These are phyloP conservation scores for Aspidiotus rigidus DNA, from an alignment of 2,888 invertebrate genomes.

Conservation along the genomic window DNA sequence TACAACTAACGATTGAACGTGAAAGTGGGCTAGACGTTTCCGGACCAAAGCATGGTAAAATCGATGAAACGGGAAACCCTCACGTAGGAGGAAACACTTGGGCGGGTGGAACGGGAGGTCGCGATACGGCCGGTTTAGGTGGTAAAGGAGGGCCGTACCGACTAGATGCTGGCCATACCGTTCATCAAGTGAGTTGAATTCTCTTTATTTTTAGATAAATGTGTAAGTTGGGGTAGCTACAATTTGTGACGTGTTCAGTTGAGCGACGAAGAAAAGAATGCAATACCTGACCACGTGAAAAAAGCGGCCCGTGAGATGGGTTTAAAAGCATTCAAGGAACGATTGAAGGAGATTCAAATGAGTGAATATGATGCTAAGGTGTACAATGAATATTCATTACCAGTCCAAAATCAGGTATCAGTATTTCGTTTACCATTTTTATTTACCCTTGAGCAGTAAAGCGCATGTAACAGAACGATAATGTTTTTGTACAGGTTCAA, in stretches of 20 bases:
- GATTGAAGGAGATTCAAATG: slow-evolving; percentile 86
- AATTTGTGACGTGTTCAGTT: slow-evolving; percentile 45
- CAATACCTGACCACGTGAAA: slow-evolving; percentile 80
- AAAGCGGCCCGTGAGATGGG: slow-evolving; percentile 90
- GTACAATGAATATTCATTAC: slow-evolving; percentile 70
- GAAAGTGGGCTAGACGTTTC: slow-evolving; percentile 57
- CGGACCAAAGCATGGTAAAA: slow-evolving; percentile 84
- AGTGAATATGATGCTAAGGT: slow-evolving; percentile 82
- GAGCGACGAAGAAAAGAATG: slow-evolving; percentile 79
- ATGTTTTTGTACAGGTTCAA: slow-evolving; percentile 51
- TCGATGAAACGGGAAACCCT: slow-evolving; percentile 78
- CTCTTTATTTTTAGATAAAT: not conserved
- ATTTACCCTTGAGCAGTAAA: not conserved
- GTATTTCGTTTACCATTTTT: not conserved
- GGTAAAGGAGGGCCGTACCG: slow-evolving; percentile 94
- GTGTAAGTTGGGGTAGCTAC: not conserved
- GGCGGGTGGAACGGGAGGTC: slow-evolving; percentile 87
- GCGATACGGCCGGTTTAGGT: slow-evolving; percentile 90
- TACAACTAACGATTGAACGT: slow-evolving; percentile 67
- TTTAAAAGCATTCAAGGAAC: slow-evolving; percentile 73
- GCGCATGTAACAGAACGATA: not conserved
- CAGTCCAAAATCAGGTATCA: slow-evolving; percentile 63
- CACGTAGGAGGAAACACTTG: slow-evolving; percentile 95
- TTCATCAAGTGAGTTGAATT: slow-evolving; percentile 61
- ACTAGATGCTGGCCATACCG: slow-evolving; percentile 84